Evolutionary conservation across 2,113 vertebrate species (phyloP).

Genomic region (Recurvirostra avosetta): DNA sequence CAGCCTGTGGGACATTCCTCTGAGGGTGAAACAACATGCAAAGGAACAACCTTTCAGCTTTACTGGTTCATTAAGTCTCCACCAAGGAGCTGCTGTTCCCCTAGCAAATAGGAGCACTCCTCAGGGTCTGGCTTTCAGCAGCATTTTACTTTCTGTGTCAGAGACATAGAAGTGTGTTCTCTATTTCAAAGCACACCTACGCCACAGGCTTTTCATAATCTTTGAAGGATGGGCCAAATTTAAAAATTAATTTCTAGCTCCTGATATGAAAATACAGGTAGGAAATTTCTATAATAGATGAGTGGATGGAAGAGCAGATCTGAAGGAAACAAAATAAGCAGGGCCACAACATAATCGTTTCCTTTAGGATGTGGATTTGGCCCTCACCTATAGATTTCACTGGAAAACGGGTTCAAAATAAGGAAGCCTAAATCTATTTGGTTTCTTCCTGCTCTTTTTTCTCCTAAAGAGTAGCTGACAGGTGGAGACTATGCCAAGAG

Average conservation of each 20-base stretch:
- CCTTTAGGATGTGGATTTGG: not conserved
- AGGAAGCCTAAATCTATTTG: not conserved
- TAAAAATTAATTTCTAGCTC: not conserved
- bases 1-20: not conserved
- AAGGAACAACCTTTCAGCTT: not conserved
- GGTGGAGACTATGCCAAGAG: not conserved
- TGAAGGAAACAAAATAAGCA: not conserved
- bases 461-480: slow-evolving; percentile 14
- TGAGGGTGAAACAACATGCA: not conserved
- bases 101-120: not conserved
- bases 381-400: not conserved
- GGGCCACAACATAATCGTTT: not conserved
- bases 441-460: not conserved
- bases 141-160: not conserved
- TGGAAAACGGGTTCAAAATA: not conserved
- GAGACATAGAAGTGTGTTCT: fast-evolving
- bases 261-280: not conserved
- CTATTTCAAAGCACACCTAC: not conserved
- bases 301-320: not conserved
- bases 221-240: not conserved
- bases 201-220: not conserved
- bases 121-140: not conserved
- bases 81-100: not conserved
- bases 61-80: not conserved
- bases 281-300: not conserved